Evolutionary conservation across 2,113 vertebrate genomes (phyloP), one percentile per base, ranked within the genome.

Genomic region (Anolis carolinensis): DNA sequence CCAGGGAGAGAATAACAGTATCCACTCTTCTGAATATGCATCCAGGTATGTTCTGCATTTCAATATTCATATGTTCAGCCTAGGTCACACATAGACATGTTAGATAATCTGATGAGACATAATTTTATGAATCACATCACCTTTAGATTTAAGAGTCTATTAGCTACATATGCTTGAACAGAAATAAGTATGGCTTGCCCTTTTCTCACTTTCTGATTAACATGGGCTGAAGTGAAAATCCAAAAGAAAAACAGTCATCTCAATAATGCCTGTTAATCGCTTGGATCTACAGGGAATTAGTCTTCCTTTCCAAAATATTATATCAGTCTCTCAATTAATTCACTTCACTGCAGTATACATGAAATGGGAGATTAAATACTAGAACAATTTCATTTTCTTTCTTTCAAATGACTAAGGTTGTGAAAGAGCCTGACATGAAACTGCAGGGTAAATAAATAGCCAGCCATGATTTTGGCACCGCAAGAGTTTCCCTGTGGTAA

Each of bases 161-260:
- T 67, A 39, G 63, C 59, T 39, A 9, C 62, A 80, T 80, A 39
- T 79, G 55, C 34, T 65, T 16, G 55, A 25, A 39, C 32, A 80
- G 62, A 79, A 63, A 63, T 65, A 67, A 67, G 62, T 67, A 67
- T 81, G 36, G 79, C 79, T 44, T 81, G 62, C 79, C 79, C 63
- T 67, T 25, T 65, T 65, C 39, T 80, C 78, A 65, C 59, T 80
- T 25, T 67, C 34, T 81, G 62, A 81, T 81, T 81, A 67, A 81
- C 36, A 67, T 67, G 27, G 62, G 62, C 79, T 67, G 79, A 67
- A 67, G 62, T 67, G 62, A 81, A 79, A 79, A 67, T 81, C 62
- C 79, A 81, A 67, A 48, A 67, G 79, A 48, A 67, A 81, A 81
- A 67, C 62, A 81, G 30, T 48, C 62, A 81, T 67, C 36, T 30